phyloP scores from a whole-genome alignment of 2,888 invertebrate species.

The Ephialtes manifestator region DNA sequence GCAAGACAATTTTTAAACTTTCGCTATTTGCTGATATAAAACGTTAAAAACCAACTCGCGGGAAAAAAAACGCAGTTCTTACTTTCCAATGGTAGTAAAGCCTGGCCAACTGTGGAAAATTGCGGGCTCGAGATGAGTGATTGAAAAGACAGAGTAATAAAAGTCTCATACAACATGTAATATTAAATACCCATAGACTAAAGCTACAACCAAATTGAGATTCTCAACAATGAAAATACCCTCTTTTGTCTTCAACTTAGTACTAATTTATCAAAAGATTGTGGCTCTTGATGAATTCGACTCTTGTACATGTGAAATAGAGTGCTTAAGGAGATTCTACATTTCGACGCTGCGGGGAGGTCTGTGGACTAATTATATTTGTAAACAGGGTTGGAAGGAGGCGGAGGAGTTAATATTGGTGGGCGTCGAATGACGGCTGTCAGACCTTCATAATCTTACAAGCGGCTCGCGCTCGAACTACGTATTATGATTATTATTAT shows the following conservation, averaged over 20 bases:
- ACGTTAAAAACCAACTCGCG: no score
- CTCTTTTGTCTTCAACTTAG: not conserved
- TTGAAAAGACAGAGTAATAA: no score
- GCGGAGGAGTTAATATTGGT: conserved; percentile 57
- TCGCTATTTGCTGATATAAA: no score
- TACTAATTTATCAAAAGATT: not conserved
- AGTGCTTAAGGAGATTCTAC: not conserved
- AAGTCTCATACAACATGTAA: no score
- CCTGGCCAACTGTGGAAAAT: no score
- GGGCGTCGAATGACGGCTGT: conserved; percentile 59
- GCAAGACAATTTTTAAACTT: no score
- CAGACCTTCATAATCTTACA: conserved; percentile 43
- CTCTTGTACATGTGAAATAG: not conserved
- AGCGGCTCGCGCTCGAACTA: conserved; percentile 5
- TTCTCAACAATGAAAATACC: not conserved
- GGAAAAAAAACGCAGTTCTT: no score
- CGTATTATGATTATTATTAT: conserved; percentile 33
- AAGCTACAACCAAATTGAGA: conserved; percentile 19
- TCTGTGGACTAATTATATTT: conserved; percentile 62
- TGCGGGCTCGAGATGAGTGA: no score
- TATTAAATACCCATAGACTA: conserved; percentile 16
- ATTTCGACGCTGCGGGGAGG: not conserved
- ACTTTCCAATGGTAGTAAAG: no score
- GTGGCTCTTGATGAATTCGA: no score
- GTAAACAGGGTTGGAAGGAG: conserved; percentile 57